Evolutionary conservation across 1,140 invertebrate genomes (phyloP).

Genomic region (Polypedilum pembai): DNA sequence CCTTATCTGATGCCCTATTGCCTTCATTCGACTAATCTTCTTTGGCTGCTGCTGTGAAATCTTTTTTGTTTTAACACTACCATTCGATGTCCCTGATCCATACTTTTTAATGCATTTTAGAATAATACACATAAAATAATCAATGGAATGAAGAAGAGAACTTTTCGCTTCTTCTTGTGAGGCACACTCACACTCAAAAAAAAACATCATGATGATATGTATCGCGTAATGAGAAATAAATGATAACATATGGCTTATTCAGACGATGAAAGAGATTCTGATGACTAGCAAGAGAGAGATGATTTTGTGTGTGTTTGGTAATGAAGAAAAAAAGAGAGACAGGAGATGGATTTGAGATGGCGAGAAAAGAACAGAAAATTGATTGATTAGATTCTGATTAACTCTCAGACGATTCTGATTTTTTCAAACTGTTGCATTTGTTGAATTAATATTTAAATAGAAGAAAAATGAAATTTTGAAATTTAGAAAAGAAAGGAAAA

Average conservation of each 20-base stretch:
- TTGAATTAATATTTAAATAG: no score
- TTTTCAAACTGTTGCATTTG: background rate
- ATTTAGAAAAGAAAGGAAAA: no score
- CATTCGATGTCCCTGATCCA: conserved; percentile 42
- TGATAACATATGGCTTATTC: background rate
- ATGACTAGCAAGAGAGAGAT: background rate
- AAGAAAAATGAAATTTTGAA: no score
- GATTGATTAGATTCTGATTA: background rate
- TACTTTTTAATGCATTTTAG: conserved; percentile 31
- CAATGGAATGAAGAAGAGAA: conserved; percentile 29
- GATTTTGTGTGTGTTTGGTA: background rate
- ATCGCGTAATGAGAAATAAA: background rate
- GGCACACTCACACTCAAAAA: background rate
- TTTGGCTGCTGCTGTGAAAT: conserved; percentile 44
- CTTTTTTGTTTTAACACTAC: conserved; percentile 45
- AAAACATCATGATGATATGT: background rate
- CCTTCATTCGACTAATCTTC: conserved; percentile 55
- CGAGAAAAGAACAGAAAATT: background rate
- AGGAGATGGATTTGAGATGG: background rate
- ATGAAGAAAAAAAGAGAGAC: background rate
- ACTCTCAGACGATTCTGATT: background rate
- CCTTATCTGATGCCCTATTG: conserved; percentile 64
- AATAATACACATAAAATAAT: conserved; percentile 34
- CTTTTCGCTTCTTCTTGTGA: background rate
- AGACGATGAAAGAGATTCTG: conserved; percentile 13